phyloP scores from a whole-genome alignment of 2,113 vertebrate species.

The Kobus ellipsiprymnus region DNA sequence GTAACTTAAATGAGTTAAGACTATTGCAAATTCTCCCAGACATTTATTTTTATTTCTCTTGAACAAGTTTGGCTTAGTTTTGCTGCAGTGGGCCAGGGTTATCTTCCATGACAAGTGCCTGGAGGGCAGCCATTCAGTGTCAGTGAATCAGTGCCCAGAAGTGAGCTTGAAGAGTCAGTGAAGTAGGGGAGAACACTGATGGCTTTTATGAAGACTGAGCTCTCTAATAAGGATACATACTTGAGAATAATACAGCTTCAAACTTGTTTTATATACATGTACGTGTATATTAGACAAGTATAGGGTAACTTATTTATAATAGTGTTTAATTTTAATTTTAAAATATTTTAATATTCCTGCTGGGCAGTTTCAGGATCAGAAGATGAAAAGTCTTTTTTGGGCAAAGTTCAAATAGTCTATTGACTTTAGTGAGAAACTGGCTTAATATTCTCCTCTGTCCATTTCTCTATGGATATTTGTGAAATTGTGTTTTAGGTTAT shows the following conservation, averaged over 20 bases:
- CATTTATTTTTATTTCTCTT: neutral
- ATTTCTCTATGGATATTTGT: slow-evolving; percentile 26
- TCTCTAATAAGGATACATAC: neutral
- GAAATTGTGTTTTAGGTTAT: neutral
- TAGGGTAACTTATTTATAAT: neutral
- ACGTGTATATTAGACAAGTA: neutral
- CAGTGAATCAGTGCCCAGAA: neutral
- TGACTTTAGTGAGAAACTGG: neutral
- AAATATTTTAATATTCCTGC: neutral
- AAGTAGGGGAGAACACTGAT: neutral
- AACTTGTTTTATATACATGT: neutral
- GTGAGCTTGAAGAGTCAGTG: neutral
- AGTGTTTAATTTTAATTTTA: neutral
- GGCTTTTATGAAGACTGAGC: neutral
- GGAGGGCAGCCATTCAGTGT: neutral
- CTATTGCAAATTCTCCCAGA: neutral
- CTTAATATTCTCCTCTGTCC: neutral
- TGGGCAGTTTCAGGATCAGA: neutral
- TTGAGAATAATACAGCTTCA: neutral
- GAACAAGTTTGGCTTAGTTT: neutral
- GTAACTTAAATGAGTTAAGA: neutral
- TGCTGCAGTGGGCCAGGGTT: neutral
- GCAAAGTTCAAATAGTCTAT: neutral
- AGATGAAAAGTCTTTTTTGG: neutral
- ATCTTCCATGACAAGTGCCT: neutral